These are phyloP conservation scores for Pristionchus exspectatus DNA, from an alignment of 2,888 invertebrate genomes.

Conservation along the genomic window DNA sequence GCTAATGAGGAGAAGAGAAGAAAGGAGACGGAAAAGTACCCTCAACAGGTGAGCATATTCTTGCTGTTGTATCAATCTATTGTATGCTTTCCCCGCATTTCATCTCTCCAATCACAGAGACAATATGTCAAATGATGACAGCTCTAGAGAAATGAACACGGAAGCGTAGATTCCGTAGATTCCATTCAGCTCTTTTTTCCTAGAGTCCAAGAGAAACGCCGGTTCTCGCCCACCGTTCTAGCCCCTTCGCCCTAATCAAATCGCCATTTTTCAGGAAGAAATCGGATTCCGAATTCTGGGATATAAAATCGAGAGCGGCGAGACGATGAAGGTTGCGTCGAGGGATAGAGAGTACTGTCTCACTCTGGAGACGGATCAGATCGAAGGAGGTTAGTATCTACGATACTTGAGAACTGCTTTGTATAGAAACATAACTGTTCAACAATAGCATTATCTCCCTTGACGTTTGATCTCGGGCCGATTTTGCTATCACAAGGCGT, in stretches of 20 bases:
- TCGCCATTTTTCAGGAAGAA: slow-evolving; percentile 37
- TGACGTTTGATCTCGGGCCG: too few species aligned
- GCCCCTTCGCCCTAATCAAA: not conserved
- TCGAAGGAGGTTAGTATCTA: slow-evolving; percentile 21
- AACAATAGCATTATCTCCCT: too few species aligned
- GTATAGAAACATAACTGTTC: too few species aligned
- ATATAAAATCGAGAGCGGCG: slow-evolving; percentile 52
- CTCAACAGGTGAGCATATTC: slow-evolving; percentile 40
- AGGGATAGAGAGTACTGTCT: slow-evolving; percentile 46
- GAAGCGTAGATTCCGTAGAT: not conserved
- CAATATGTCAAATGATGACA: not conserved
- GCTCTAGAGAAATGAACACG: not conserved
- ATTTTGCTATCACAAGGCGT: not conserved
- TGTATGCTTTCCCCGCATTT: not conserved
- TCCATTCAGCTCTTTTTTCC: not conserved
- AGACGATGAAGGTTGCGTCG: slow-evolving; percentile 5
- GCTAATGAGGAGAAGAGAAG: slow-evolving; percentile 48
- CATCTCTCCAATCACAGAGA: not conserved
- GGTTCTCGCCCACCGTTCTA: not conserved
- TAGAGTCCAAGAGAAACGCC: not conserved
- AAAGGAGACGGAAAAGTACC: slow-evolving; percentile 49
- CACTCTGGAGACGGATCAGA: not conserved
- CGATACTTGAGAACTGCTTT: too few species aligned
- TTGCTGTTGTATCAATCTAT: not conserved
- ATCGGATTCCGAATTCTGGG: slow-evolving; percentile 53